Evolutionary conservation across 2,888 invertebrate genomes (phyloP).

Genomic region (Cosmopolites sordidus): DNA sequence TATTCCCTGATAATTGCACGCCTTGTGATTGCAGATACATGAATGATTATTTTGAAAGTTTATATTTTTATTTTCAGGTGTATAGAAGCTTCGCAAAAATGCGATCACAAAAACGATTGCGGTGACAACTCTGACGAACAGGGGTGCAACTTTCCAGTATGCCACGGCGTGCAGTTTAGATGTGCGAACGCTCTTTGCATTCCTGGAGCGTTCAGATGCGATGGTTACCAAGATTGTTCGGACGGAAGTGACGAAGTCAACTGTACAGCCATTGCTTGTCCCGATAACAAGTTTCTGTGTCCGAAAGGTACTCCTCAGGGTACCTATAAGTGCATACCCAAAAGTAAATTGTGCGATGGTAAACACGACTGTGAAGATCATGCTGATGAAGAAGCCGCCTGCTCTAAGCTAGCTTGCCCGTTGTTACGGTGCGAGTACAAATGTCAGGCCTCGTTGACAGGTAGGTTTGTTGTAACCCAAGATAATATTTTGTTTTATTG

Average conservation of each 20-base stretch:
- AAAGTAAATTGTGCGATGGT: conserved; percentile 84
- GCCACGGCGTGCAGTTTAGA: conserved; percentile 80
- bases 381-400: conserved; percentile 82
- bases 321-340: conserved; percentile 81
- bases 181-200: conserved; percentile 93
- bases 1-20: no score
- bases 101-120: conserved; percentile 88
- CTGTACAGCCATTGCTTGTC: conserved; percentile 83
- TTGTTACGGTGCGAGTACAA: conserved; percentile 84
- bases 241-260: conserved; percentile 88
- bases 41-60: no score
- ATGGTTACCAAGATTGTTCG: conserved; percentile 84
- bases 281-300: conserved; percentile 87
- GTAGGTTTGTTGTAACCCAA: conserved; percentile 11
- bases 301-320: conserved; percentile 69
- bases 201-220: conserved; percentile 79
- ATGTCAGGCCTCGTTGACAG: conserved; percentile 80
- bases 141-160: conserved; percentile 84
- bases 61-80: conserved; percentile 53
- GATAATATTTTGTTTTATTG: no score
- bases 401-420: conserved; percentile 78
- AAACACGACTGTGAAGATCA: conserved; percentile 88
- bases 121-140: conserved; percentile 88
- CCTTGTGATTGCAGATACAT: no score
- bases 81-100: conserved; percentile 70